Evolutionary conservation across 2,888 invertebrate genomes (phyloP).

Genomic region (Parapristionchus giblindavisi): DNA sequence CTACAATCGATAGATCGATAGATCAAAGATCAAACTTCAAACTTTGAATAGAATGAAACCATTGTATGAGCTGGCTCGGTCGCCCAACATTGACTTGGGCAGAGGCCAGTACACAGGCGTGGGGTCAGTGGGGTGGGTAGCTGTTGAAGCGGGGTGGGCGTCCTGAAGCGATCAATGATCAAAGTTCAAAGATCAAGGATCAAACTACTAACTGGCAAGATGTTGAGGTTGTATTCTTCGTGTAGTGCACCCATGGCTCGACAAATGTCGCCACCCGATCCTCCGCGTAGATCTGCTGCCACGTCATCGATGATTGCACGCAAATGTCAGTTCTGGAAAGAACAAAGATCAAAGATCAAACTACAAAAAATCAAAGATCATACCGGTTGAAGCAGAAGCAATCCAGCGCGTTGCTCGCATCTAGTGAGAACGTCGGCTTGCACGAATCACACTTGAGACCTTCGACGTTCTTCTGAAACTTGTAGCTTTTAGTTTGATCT

Average conservation of each 20-base stretch:
- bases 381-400: conserved; percentile 90
- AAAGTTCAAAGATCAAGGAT: background rate
- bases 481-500: too few relatives aligned
- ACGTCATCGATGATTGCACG: conserved; percentile 48
- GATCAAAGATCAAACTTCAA: too few relatives aligned
- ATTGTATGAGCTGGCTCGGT: conserved; percentile 81
- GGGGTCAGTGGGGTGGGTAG: conserved; percentile 70
- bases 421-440: conserved; percentile 84
- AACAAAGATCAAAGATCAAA: too few relatives aligned
- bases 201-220: conserved; percentile 54
- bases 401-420: conserved; percentile 80
- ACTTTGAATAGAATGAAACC: conserved; percentile 82
- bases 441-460: conserved; percentile 87
- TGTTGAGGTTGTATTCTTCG: conserved; percentile 58
- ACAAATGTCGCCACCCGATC: conserved; percentile 63
- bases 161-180: conserved; percentile 40
- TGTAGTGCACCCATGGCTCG: conserved; percentile 63
- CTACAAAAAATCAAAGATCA: too few relatives aligned
- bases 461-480: conserved; percentile 80
- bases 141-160: conserved; percentile 60
- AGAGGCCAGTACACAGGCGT: conserved; percentile 85
- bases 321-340: conserved; percentile 76
- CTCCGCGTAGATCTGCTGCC: conserved; percentile 77
- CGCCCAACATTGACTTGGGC: conserved; percentile 84
- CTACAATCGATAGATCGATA: too few relatives aligned